phyloP scores from a whole-genome alignment of 2,888 invertebrate genomes.

The Pasiphila rectangulata region DNA sequence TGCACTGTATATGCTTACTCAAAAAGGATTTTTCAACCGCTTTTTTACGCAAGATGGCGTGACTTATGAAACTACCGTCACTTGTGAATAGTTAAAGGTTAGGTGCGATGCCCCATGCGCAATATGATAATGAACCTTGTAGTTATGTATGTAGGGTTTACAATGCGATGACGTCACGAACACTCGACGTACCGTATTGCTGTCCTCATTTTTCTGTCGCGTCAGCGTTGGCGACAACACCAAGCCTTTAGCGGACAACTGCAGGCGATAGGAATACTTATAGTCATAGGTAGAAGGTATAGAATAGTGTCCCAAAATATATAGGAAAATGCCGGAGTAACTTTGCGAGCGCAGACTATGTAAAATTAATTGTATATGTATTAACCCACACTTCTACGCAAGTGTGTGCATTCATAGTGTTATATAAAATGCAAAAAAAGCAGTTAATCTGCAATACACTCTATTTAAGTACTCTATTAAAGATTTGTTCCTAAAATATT shows the following conservation, averaged over 20 bases:
- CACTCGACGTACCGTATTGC: constrained; percentile 60
- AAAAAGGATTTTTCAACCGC: too few relatives aligned
- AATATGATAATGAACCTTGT: constrained; percentile 17
- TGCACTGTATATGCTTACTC: too few relatives aligned
- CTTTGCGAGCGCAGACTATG: constrained; percentile 1
- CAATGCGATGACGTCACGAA: constrained; percentile 39
- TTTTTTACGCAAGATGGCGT: neutral
- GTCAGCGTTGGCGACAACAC: constrained; percentile 63
- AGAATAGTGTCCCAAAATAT: constrained; percentile 27
- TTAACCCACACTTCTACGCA: too few relatives aligned
- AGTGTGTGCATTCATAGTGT: too few relatives aligned
- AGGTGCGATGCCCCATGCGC: constrained; percentile 22
- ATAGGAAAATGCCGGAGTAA: constrained; percentile 2
- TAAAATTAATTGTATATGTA: too few relatives aligned
- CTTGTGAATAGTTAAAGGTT: constrained; percentile 5
- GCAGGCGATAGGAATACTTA: constrained; percentile 53
- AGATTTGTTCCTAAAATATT: too few relatives aligned
- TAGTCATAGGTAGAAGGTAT: constrained; percentile 41
- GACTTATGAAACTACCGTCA: constrained; percentile 6
- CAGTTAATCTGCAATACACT: too few relatives aligned
- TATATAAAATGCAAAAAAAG: too few relatives aligned
- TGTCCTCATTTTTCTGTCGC: constrained; percentile 56
- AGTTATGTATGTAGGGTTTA: constrained; percentile 12
- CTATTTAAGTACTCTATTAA: too few relatives aligned
- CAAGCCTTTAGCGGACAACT: constrained; percentile 71